phyloP scores from a whole-genome alignment of 2,113 vertebrate genomes.

The Setophaga coronata region DNA sequence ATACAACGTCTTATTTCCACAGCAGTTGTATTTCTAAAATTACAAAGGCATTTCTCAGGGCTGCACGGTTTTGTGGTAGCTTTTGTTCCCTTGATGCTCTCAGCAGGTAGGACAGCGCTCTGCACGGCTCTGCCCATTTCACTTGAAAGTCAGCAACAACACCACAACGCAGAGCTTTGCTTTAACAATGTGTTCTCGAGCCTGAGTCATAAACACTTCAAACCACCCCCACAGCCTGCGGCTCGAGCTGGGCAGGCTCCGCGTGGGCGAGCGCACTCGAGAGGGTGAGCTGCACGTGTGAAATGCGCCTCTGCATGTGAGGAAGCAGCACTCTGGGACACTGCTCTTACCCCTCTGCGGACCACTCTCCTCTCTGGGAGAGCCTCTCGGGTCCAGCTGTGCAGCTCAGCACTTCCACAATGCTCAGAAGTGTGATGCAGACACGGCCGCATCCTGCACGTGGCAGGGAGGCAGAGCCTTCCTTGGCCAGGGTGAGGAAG shows the following conservation, averaged over 20 bases:
- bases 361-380: not conserved
- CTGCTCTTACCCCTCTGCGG: not conserved
- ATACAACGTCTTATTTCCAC: not conserved
- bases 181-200: not conserved
- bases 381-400: not conserved
- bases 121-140: not conserved
- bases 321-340: not conserved
- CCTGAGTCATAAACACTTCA: constrained; percentile 14
- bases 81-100: not conserved
- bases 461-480: not conserved
- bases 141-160: not conserved
- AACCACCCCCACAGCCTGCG: constrained; percentile 31
- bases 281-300: not conserved
- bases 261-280: not conserved
- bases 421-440: not conserved
- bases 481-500: not conserved
- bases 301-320: not conserved
- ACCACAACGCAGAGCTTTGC: not conserved
- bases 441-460: rapidly evolving
- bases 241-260: not conserved
- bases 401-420: not conserved
- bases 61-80: not conserved
- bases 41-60: not conserved
- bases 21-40: not conserved
- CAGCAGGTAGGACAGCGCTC: not conserved